Evolutionary conservation across 2,797 vertebrate genomes (phyloP).

Genomic region (Rhynchonycteris naso): DNA sequence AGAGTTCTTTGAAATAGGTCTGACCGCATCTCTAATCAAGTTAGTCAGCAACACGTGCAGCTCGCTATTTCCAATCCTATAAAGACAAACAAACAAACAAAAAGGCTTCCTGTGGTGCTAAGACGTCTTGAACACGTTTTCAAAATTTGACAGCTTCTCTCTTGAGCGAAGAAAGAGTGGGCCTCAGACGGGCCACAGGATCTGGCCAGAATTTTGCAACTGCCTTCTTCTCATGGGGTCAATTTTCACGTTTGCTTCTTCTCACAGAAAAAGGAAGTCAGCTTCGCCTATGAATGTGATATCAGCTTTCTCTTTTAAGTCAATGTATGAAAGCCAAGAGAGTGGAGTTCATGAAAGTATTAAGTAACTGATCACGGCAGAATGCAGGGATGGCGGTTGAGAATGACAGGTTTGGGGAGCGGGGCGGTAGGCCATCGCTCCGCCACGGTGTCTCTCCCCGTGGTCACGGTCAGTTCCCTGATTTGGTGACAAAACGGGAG

Average conservation of each 20-base stretch:
- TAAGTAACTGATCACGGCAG: background rate
- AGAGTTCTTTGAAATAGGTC: background rate
- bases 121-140: background rate
- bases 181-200: background rate
- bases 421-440: rapidly evolving
- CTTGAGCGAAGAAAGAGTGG: background rate
- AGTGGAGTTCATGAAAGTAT: background rate
- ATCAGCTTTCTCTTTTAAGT: background rate
- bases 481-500: background rate
- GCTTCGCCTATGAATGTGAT: background rate
- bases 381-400: background rate
- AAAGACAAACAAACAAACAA: background rate
- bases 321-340: background rate
- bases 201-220: background rate
- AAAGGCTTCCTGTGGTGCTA: background rate
- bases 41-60: background rate
- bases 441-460: background rate
- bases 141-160: background rate
- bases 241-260: constrained; percentile 12
- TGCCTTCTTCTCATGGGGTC: background rate
- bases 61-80: background rate
- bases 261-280: constrained; percentile 1
- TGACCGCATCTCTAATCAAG: background rate
- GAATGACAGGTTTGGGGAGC: background rate
- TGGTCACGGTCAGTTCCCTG: background rate